Base-by-base conservation (phyloP, 2,888 invertebrate genomes). In the Magallana nippona region DNA sequence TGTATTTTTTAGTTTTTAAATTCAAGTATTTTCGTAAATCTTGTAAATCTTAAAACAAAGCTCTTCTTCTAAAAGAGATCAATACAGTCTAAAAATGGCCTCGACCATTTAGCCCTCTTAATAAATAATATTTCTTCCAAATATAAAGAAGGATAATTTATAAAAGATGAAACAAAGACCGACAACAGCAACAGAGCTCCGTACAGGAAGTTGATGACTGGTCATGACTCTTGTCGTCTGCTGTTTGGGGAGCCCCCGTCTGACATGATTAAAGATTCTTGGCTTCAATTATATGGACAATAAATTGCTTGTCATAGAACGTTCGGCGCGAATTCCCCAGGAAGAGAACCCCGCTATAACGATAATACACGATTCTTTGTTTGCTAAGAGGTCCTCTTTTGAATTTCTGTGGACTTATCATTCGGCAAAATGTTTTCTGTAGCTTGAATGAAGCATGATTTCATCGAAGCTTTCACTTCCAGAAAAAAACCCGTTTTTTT, bases 221-320 rank as follows among this genome's bases (percentile, higher is more conserved):
- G 71, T 11, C 71, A 3, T 71, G 32, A 71, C 27, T 32, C 27
- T 71, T 19, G 71, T 71, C 71, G 13, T 13, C 11, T 27, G 13
- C 11, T 71, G 27, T 15, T 71, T 32, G 5, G 71, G 32, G 32
- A 71, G 15, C 17, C 32, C 32, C 15, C 32, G 71, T 71, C 71
- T 32, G 27, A 71, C 32, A 11, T 32, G 19, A 71, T 71, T 71
- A 71, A 13, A 22, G 27, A 71, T 32, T 10, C 27, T 71, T 71
- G 13, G 13, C 27, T 3, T 71, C 71, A 22, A 22, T 71, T 27
- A 71, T 32, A 22, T 19, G 71, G 15, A 71, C 71, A 71, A 71
- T 71, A 71, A 71, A 71, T 19, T 27, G 71, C 71, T 27, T 71
- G 27, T 71, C 71, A 71, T 11, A 13, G 13, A 71, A 71, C 71